Base-by-base conservation (phyloP, 2,797 vertebrate genomes). In the Enteromius trimaculatus region DNA sequence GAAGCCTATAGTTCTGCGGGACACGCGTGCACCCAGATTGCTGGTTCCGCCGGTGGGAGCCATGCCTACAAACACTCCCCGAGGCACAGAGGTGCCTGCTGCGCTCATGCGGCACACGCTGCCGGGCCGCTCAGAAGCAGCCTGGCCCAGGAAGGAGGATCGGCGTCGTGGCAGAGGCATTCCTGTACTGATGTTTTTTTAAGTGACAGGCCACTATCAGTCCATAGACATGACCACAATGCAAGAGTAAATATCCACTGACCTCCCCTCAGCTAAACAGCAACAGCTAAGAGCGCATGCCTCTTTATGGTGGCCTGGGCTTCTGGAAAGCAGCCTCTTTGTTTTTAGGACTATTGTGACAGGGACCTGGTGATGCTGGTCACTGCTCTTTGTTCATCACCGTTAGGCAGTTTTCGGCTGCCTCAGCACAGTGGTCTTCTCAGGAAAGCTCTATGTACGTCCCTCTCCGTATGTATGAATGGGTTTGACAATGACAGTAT, bases 1-100 rank as follows among this genome's bases (percentile, higher is more conserved):
- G 90, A 98, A 97, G 84, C 97, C 96, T 90, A 99, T 91, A 64
- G 96, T 97, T 21, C 97, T 92, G 80, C 97, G 95, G 78, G 96
- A 97, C 85, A 98, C 95, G 0, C 96, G 94, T 0, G 96, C 94
- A 47, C 96, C 96, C 87, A 97, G 90, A 65, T 94, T 92, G 81
- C 94, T 93, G 65, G 93, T 82, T 0, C 89, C 89, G 6, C 91
- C 0, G 86, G 90, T 91, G 77, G 95, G 94, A 0, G 87, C 90
- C 13, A 86, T 91, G 68, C 94, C 94, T 86, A 96, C 92, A 2
- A 94, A 95, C 86, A 95, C 94, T 0, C 95, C 94, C 64, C 89
- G 89, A 0, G 89, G 82, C 0, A 91, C 80, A 4, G 90, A 79
- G 0, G 90, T 88, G 21, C 87, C 82, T 75, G 87, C 86, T 0